A percentile compares a stretch with the other conserved stretches of the same genome.
These are phyloP conservation scores for Lophotriccus pileatus DNA, from an alignment of 2,797 vertebrate species.

Conservation along the genomic window DNA sequence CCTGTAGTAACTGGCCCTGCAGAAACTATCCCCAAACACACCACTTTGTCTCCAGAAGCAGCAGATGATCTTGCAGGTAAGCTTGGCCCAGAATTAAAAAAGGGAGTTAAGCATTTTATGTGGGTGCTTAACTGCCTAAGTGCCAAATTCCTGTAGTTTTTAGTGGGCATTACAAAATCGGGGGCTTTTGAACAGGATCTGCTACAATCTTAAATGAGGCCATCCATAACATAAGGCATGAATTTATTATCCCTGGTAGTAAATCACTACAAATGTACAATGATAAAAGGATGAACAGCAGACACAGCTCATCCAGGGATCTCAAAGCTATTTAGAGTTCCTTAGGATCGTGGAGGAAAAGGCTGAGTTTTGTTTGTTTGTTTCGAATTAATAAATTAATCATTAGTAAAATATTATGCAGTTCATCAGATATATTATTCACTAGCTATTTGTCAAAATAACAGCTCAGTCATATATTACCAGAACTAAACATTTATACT, in stretches of 20 bases:
- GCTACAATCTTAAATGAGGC: background rate
- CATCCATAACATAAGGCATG: background rate
- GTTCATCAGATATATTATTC: constrained; percentile 64
- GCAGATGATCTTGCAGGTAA: background rate
- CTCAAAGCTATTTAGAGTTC: constrained; percentile 14
- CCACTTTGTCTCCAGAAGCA: background rate
- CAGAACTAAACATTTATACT: constrained; percentile 47
- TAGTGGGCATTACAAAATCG: background rate
- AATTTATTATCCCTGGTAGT: constrained; percentile 1
- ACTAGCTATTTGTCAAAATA: constrained; percentile 61
- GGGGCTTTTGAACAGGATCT: background rate
- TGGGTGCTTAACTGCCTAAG: background rate
- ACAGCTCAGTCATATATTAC: constrained; percentile 44
- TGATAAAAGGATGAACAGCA: background rate
- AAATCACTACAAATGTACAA: constrained; percentile 6
- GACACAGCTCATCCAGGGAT: background rate
- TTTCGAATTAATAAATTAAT: constrained; percentile 58
- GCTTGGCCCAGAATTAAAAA: background rate
- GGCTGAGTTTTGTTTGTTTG: constrained; percentile 51
- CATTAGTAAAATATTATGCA: constrained; percentile 65
- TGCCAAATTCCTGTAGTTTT: background rate
- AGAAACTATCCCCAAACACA: background rate
- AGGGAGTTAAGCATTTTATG: background rate
- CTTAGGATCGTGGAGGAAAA: background rate
- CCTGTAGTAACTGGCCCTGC: background rate